phyloP scores from a whole-genome alignment of 2,888 invertebrate species.

The Nomada goodeniana region DNA sequence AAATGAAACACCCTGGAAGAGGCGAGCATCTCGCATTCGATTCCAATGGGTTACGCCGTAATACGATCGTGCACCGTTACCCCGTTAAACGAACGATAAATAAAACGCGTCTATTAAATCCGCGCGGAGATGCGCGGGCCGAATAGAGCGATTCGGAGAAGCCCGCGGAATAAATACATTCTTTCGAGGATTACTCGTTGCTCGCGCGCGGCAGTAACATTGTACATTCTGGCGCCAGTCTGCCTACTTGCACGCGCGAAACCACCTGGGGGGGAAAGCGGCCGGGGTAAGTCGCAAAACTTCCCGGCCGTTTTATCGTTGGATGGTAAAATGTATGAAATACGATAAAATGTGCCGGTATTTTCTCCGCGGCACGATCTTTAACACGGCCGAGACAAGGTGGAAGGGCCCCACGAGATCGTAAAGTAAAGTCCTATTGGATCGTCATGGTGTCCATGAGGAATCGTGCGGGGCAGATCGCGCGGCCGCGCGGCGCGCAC shows the following conservation, averaged over 20 bases:
- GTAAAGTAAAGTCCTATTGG: slow-evolving; percentile 72
- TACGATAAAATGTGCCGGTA: slow-evolving; percentile 65
- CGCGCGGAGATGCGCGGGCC: slow-evolving; percentile 26
- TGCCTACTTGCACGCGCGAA: slow-evolving; percentile 34
- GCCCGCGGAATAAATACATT: slow-evolving; percentile 34
- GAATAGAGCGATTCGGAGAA: slow-evolving; percentile 54
- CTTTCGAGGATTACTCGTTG: slow-evolving; percentile 46
- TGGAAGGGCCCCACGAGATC: slow-evolving; percentile 69
- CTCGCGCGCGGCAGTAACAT: slow-evolving; percentile 27
- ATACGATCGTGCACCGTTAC: slow-evolving; percentile 27
- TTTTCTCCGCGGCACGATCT: slow-evolving; percentile 64
- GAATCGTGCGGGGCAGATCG: slow-evolving; percentile 70
- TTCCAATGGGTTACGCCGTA: neutral
- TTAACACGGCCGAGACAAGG: slow-evolving; percentile 58
- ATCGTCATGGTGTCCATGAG: slow-evolving; percentile 71
- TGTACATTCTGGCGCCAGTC: slow-evolving; percentile 53
- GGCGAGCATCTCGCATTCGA: too few relatives aligned
- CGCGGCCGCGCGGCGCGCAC: slow-evolving; percentile 37
- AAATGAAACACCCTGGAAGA: too few relatives aligned
- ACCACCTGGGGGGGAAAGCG: slow-evolving; percentile 34
- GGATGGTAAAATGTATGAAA: slow-evolving; percentile 67
- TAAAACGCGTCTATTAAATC: slow-evolving; percentile 44
- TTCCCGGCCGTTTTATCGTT: slow-evolving; percentile 51
- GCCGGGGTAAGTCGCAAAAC: slow-evolving; percentile 38
- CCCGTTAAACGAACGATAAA: slow-evolving; percentile 36